phyloP scores from a whole-genome alignment of 2,888 invertebrate species.

The Rapana venosa region DNA sequence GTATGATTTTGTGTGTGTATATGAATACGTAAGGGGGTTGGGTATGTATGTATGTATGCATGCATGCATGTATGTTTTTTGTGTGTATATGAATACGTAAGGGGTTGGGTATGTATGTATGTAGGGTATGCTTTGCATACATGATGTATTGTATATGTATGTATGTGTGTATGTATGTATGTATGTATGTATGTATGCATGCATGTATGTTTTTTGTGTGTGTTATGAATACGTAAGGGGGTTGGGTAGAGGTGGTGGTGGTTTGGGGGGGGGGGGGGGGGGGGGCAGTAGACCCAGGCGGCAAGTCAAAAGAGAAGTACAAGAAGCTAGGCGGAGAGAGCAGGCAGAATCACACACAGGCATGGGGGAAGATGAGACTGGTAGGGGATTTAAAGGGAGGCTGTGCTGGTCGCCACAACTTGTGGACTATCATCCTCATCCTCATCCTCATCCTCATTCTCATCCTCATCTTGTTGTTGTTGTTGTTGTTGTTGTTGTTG shows the following conservation, averaged over 20 bases:
- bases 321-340: too few species aligned
- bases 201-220: background rate
- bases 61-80: background rate
- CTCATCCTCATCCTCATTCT: too few species aligned
- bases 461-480: too few species aligned
- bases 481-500: too few species aligned
- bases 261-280: background rate
- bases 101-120: constrained; percentile 1
- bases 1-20: background rate
- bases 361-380: too few species aligned
- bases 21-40: background rate
- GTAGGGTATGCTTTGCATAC: background rate
- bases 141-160: background rate
- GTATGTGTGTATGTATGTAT: background rate
- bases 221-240: background rate
- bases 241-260: background rate
- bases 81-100: too few species aligned
- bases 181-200: background rate
- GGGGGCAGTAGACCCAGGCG: background rate
- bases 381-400: too few species aligned
- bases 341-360: too few species aligned
- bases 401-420: too few species aligned
- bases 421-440: too few species aligned
- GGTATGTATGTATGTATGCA: background rate
- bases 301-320: too few species aligned